Evolutionary conservation across 2,888 invertebrate genomes (phyloP).

Genomic region (Auanema sp.): DNA sequence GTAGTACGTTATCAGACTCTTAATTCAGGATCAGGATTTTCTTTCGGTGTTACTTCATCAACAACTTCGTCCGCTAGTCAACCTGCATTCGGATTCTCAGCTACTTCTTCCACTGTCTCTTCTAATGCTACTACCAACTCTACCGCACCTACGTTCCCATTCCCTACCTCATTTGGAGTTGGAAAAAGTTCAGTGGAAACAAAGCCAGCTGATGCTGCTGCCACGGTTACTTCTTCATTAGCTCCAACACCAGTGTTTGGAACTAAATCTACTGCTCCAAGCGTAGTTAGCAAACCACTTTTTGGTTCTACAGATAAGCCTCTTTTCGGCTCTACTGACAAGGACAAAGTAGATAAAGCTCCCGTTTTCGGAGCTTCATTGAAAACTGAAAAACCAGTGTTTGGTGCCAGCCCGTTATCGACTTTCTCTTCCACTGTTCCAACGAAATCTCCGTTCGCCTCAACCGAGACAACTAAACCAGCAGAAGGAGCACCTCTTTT

Average conservation of each 20-base stretch:
- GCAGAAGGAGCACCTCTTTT: not conserved
- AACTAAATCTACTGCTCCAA: not conserved
- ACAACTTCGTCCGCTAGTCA: no score
- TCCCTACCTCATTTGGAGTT: not conserved
- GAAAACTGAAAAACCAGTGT: not conserved
- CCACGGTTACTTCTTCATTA: not conserved
- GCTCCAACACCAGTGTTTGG: constrained; percentile 10
- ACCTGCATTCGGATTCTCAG: constrained; percentile 6
- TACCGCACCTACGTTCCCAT: not conserved
- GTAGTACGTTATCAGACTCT: constrained; percentile 1
- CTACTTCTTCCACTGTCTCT: not conserved
- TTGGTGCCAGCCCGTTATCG: not conserved
- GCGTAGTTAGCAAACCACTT: not conserved
- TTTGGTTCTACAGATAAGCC: not conserved
- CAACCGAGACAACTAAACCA: not conserved
- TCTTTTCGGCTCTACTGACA: not conserved
- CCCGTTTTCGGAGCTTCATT: no score
- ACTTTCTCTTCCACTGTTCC: not conserved
- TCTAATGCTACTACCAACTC: not conserved
- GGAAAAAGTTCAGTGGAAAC: not conserved
- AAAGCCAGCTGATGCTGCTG: not conserved
- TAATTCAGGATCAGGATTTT: not conserved
- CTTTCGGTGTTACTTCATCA: no score
- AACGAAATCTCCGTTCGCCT: not conserved
- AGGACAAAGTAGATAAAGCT: not conserved